Conservation (phyloP, 2,797 vertebrate genomes). For the Crax fasciolata region DNA sequence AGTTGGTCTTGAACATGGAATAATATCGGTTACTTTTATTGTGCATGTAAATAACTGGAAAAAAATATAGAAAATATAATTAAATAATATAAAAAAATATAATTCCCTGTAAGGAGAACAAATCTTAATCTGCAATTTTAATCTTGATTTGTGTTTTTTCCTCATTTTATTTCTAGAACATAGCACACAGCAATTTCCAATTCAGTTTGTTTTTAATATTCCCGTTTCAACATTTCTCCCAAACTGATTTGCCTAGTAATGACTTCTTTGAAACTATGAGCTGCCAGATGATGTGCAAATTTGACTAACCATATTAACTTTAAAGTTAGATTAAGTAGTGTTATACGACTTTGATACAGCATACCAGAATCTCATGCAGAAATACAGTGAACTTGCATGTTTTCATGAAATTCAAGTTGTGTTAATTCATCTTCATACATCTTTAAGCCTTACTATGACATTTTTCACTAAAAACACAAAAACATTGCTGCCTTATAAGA, state of each 20-base stretch:
- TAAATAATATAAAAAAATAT: too few species aligned
- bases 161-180: not conserved
- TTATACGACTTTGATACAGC: not conserved
- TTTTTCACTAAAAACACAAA: not conserved
- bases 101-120: not conserved
- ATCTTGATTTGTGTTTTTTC: not conserved
- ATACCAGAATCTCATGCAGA: not conserved
- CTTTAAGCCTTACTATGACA: not conserved
- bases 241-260: not conserved
- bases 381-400: not conserved
- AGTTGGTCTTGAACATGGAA: conserved; percentile 16
- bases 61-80: not conserved
- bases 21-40: not conserved
- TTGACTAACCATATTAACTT: not conserved
- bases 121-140: not conserved
- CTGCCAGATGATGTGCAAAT: not conserved
- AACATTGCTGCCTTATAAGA: not conserved
- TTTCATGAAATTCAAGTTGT: not conserved
- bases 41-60: not conserved
- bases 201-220: not conserved
- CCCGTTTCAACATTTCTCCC: not conserved
- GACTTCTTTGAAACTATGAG: not conserved
- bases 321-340: not conserved
- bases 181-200: not conserved
- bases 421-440: not conserved